phyloP scores from a whole-genome alignment of 2,888 invertebrate species.

The Apocheima hispidaria region DNA sequence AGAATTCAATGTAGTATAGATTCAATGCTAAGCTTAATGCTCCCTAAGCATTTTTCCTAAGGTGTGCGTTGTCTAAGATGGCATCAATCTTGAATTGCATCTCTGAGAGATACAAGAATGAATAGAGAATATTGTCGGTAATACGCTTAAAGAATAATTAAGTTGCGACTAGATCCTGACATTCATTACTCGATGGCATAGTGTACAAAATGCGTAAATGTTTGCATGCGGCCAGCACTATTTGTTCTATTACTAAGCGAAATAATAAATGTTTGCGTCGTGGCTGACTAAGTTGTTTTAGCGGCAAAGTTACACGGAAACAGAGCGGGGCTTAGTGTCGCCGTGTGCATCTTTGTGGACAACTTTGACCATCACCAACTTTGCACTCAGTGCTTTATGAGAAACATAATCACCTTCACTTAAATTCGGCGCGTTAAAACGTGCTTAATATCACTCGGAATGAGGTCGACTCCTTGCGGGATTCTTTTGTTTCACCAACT shows the following conservation, averaged over 20 bases:
- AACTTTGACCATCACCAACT: conserved; percentile 76
- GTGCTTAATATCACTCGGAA: conserved; percentile 44
- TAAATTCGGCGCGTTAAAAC: conserved; percentile 53
- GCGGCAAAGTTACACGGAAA: conserved; percentile 68
- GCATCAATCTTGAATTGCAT: no score
- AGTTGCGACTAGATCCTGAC: conserved; percentile 7
- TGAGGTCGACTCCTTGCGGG: conserved; percentile 27
- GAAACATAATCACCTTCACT: conserved; percentile 45
- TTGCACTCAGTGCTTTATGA: conserved; percentile 68
- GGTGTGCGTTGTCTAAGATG: no score
- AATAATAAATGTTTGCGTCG: conserved; percentile 63
- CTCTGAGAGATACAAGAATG: no score
- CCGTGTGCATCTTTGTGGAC: conserved; percentile 70
- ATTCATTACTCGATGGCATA: conserved; percentile 13
- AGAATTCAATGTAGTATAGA: no score
- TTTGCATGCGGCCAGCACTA: conserved; percentile 39
- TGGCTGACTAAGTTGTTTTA: conserved; percentile 64
- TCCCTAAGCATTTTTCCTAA: no score
- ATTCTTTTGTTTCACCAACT: conserved; percentile 28
- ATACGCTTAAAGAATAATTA: no score
- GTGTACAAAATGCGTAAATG: conserved; percentile 25
- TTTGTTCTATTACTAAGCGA: conserved; percentile 53
- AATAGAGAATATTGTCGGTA: no score
- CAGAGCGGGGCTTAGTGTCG: conserved; percentile 73
- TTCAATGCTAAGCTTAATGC: no score